Evolutionary conservation across 1,140 invertebrate species (phyloP).

Genomic region (Aricia agestis): DNA sequence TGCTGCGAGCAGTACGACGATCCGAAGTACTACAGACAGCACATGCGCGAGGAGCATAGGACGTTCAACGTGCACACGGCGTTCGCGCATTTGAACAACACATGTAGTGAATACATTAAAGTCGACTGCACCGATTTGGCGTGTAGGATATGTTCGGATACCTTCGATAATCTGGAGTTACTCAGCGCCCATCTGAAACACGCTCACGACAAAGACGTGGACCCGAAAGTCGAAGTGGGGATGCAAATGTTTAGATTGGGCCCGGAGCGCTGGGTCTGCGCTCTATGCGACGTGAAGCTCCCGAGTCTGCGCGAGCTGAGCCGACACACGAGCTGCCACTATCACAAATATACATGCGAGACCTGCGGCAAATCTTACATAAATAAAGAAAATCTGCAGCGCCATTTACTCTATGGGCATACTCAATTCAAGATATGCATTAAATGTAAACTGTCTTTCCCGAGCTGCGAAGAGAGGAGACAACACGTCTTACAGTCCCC

Average conservation of each 20-base stretch:
- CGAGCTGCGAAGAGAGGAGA: slow-evolving; percentile 35
- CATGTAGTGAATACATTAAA: slow-evolving; percentile 48
- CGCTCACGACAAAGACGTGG: slow-evolving; percentile 42
- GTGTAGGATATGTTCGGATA: slow-evolving; percentile 40
- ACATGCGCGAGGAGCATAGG: slow-evolving; percentile 42
- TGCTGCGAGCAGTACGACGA: slow-evolving; percentile 53
- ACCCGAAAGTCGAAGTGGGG: slow-evolving; percentile 40
- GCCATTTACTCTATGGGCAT: slow-evolving; percentile 39
- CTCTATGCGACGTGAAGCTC: slow-evolving; percentile 39
- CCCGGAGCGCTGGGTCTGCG: slow-evolving; percentile 43
- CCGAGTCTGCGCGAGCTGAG: slow-evolving; percentile 43
- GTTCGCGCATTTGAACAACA: slow-evolving; percentile 45
- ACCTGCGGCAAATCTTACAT: slow-evolving; percentile 55
- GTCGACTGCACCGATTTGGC: slow-evolving; percentile 50
- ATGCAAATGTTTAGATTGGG: slow-evolving; percentile 52
- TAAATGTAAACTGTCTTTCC: slow-evolving; percentile 45
- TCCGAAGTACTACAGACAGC: slow-evolving; percentile 42
- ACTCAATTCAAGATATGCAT: slow-evolving; percentile 41
- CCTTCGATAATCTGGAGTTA: slow-evolving; percentile 32
- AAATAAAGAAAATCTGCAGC: slow-evolving; percentile 39
- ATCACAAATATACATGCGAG: slow-evolving; percentile 54
- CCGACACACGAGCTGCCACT: slow-evolving; percentile 50
- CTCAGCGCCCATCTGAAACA: slow-evolving; percentile 41
- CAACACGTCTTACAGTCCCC: slow-evolving; percentile 36
- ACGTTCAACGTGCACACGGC: slow-evolving; percentile 46